These are phyloP conservation scores for Polypterus senegalus DNA, from an alignment of 2,113 vertebrate species.

Conservation along the genomic window DNA sequence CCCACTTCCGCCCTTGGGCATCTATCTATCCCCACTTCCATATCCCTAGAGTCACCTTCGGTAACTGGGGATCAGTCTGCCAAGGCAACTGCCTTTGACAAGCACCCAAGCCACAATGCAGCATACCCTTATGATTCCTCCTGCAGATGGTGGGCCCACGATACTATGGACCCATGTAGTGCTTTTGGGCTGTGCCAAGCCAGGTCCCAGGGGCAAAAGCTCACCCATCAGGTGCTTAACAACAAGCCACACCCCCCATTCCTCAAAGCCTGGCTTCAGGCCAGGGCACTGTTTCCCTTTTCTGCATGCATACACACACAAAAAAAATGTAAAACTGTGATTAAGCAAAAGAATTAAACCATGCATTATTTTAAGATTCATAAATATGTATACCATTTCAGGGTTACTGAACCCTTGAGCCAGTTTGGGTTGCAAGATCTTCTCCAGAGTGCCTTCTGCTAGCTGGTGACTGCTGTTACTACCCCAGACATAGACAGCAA, in stretches of 20 bases:
- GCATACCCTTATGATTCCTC: no score
- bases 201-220: no score
- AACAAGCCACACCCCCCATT: background rate
- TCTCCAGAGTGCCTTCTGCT: slow-evolving; percentile 63
- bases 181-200: no score
- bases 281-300: background rate
- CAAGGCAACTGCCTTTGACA: no score
- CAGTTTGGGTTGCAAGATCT: slow-evolving; percentile 60
- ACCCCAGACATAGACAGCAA: slow-evolving; percentile 62
- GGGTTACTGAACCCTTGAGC: slow-evolving; percentile 61
- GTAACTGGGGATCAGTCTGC: no score
- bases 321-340: background rate
- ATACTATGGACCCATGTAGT: no score
- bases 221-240: no score
- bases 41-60: no score
- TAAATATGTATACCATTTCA: slow-evolving; percentile 42
- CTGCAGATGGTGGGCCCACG: no score
- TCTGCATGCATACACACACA: background rate
- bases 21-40: no score
- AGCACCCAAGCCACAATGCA: no score
- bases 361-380: background rate
- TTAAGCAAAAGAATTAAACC: background rate
- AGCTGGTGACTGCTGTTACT: slow-evolving; percentile 69
- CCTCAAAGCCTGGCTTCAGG: background rate
- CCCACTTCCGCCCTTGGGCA: no score